Conservation (phyloP, 2,888 invertebrate genomes). For the Tiphia femorata region DNA sequence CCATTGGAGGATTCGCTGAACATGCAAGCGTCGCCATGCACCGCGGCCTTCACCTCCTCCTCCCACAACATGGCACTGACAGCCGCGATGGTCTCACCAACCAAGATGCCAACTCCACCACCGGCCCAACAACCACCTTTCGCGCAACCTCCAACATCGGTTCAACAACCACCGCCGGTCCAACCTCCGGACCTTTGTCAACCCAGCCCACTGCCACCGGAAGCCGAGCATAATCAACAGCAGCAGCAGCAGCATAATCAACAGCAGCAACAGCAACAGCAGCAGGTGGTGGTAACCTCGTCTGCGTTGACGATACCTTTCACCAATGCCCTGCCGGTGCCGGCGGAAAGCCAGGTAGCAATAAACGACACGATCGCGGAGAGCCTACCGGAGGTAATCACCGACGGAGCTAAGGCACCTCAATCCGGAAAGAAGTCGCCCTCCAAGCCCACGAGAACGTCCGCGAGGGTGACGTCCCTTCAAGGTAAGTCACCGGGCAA, state of each 20-base stretch:
- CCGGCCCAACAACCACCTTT: constrained; percentile 30
- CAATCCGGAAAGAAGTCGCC: constrained; percentile 72
- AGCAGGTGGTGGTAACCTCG: not conserved
- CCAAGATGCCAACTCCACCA: constrained; percentile 66
- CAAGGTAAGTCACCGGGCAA: constrained; percentile 79
- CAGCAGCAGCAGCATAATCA: constrained; percentile 35
- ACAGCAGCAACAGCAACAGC: constrained; percentile 15
- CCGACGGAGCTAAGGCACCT: constrained; percentile 27
- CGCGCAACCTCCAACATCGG: constrained; percentile 38
- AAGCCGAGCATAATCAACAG: constrained; percentile 36
- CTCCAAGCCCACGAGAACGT: constrained; percentile 74
- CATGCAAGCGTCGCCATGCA: constrained; percentile 73
- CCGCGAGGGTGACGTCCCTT: constrained; percentile 75
- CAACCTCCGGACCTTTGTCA: constrained; percentile 49
- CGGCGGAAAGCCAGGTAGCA: constrained; percentile 21
- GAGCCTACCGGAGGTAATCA: constrained; percentile 28
- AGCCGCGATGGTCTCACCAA: constrained; percentile 83
- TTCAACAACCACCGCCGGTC: not conserved
- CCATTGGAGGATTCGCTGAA: constrained; percentile 70
- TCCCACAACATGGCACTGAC: constrained; percentile 86
- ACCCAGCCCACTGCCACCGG: constrained; percentile 63
- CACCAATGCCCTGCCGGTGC: constrained; percentile 3
- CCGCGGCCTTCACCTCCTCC: constrained; percentile 85
- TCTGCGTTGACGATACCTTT: not conserved
- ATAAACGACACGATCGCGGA: constrained; percentile 6